These are phyloP conservation scores for Corvus hawaiiensis DNA, from an alignment of 2,113 vertebrate genomes.

Conservation along the genomic window DNA sequence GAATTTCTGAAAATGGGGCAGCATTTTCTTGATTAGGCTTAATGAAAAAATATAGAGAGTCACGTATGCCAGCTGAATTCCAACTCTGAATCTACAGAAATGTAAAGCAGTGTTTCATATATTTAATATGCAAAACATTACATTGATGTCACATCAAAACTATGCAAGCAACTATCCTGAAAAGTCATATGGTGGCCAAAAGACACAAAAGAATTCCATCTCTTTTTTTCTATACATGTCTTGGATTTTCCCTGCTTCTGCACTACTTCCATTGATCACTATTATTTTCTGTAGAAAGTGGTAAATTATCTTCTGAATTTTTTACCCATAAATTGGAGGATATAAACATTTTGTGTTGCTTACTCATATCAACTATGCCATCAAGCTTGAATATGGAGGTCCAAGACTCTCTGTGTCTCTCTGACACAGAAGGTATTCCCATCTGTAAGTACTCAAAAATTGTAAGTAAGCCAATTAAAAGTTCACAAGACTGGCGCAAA, in stretches of 20 bases:
- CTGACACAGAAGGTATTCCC: not conserved
- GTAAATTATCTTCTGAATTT: not conserved
- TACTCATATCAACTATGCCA: not conserved
- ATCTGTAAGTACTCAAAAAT: not conserved
- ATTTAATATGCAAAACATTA: not conserved
- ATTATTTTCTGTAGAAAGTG: not conserved
- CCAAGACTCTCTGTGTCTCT: not conserved
- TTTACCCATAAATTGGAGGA: not conserved
- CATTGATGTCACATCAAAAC: not conserved
- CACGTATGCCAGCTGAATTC: not conserved
- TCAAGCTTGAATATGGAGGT: not conserved
- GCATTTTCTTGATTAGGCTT: not conserved
- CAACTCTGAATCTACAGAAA: not conserved
- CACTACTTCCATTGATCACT: not conserved
- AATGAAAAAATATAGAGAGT: not conserved
- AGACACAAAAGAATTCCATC: not conserved
- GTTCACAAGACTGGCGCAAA: not conserved
- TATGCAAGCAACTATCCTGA: not conserved
- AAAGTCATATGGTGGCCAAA: not conserved
- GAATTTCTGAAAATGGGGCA: not conserved
- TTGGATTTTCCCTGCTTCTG: not conserved
- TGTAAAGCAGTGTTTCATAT: not conserved
- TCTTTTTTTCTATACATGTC: not conserved
- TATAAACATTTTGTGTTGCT: not conserved
- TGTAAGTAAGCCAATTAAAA: not conserved